phyloP scores from a whole-genome alignment of 2,888 invertebrate species.

The Baronia brevicornis region DNA sequence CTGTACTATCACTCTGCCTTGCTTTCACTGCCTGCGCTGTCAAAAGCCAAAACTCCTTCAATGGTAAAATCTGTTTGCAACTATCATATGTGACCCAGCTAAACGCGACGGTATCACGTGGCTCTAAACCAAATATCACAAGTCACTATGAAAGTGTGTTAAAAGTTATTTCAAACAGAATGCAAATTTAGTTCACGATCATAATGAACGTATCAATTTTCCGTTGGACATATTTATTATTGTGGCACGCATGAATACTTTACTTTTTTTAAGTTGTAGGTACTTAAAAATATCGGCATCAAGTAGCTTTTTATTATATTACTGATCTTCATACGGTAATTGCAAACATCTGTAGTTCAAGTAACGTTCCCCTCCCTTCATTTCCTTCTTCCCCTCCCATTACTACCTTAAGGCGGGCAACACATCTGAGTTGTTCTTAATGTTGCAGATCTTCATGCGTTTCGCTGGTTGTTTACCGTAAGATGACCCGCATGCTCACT shows the following conservation, averaged over 20 bases:
- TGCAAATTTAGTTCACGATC: slow-evolving; percentile 8
- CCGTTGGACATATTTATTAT: slow-evolving; percentile 1
- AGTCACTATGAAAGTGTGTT: slow-evolving; percentile 34
- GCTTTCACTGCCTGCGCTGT: slow-evolving; percentile 6
- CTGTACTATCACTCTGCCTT: background rate
- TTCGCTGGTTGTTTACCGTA: too few relatives aligned
- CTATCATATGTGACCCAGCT: slow-evolving; percentile 1
- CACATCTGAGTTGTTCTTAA: too few relatives aligned
- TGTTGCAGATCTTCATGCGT: too few relatives aligned
- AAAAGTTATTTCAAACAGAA: slow-evolving; percentile 13
- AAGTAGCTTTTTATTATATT: too few relatives aligned
- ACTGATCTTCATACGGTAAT: too few relatives aligned
- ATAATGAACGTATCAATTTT: slow-evolving; percentile 13
- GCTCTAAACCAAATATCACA: slow-evolving; percentile 17
- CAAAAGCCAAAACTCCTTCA: slow-evolving; percentile 5
- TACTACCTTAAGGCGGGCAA: too few relatives aligned
- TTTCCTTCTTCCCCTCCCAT: too few relatives aligned
- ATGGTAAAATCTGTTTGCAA: background rate
- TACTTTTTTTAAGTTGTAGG: too few relatives aligned
- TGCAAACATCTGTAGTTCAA: too few relatives aligned
- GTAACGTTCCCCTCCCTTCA: too few relatives aligned
- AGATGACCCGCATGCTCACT: too few relatives aligned
- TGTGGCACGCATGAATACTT: slow-evolving; percentile 4
- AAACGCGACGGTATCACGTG: background rate
- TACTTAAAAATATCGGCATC: too few relatives aligned